Percentiles rank a stretch among this genome's conserved stretches.
phyloP scores from a whole-genome alignment of 2,888 invertebrate genomes.

The Pristionchus entomophagus region DNA sequence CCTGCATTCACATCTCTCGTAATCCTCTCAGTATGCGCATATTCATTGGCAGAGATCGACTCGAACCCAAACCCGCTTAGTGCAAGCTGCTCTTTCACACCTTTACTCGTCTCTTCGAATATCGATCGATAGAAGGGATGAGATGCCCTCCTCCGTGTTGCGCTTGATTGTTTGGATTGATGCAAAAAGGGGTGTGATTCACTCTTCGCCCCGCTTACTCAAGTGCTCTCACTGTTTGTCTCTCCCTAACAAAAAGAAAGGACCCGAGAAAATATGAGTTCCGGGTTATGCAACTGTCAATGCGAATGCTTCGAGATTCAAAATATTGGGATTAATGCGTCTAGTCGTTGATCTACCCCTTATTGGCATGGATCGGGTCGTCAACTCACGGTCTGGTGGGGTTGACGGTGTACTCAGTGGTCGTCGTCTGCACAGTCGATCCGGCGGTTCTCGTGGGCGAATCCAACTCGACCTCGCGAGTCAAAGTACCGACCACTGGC shows the following conservation, averaged over 20 bases:
- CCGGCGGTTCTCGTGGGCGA: background rate
- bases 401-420: background rate
- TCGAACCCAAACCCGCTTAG: slow-evolving; percentile 19
- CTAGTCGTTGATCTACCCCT: no score
- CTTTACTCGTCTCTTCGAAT: background rate
- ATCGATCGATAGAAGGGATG: background rate
- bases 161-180: background rate
- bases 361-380: no score
- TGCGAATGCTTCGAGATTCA: no score
- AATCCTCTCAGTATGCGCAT: background rate
- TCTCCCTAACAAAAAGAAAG: background rate
- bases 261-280: background rate
- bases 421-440: background rate
- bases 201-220: background rate
- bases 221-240: background rate
- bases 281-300: no score
- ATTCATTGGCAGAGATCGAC: background rate
- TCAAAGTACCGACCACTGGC: slow-evolving; percentile 3
- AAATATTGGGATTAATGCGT: background rate
- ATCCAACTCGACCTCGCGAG: slow-evolving; percentile 23
- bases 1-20: background rate
- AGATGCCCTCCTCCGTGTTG: background rate
- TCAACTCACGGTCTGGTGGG: slow-evolving; percentile 18
- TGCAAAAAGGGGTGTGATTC: slow-evolving; percentile 17
- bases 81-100: background rate